Base-by-base conservation (phyloP, 2,797 vertebrate genomes). In the Acomys russatus region DNA sequence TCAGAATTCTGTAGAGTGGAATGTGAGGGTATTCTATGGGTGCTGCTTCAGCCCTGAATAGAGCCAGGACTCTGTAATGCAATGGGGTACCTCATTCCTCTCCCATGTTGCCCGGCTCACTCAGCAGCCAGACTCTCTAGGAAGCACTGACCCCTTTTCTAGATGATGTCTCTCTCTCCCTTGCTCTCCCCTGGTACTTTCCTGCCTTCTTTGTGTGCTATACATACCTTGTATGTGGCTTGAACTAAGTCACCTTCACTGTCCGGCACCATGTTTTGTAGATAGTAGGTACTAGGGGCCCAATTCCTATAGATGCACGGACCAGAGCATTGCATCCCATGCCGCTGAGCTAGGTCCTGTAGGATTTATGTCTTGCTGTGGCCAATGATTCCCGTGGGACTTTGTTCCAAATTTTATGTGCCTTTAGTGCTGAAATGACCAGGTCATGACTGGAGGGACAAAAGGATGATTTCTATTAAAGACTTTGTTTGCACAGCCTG, bases 401-500 rank as follows among this genome's bases (percentile, higher is more conserved):
- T 70, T 90, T 68, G 59, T 66, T 96, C 44, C 30, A 79, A 91
- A 68, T 83, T 63, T 63, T 63, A 18, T 49, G 38, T 90, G 61
- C 85, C 51, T 20, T 84, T 84, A 79, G 25, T 88, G 77, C 66
- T 93, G 80, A 92, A 96, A 38, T 44, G 80, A 84, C 59, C 66
- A 70, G 66, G 74, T 91, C 92, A 84, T 78, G 77, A 78, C 76
- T 49, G 6, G 38, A 59, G 59, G 83, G 44, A 74, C 35, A 66
- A 51, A 64, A 87, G 68, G 78, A 63, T 44, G 82, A 84, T 88
- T 91, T 63, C 49, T 66, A 56, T 73, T 79, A 61, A 92, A 94
- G 89, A 89, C 70, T 95, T 82, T 87, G 70, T 96, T 96, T 95
- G 93, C 64, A 49, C 5, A 78, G 74, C 30, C 89, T 66, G 51